These are phyloP conservation scores for Sminthurinus aureus DNA, from an alignment of 2,888 invertebrate species.

Conservation along the genomic window DNA sequence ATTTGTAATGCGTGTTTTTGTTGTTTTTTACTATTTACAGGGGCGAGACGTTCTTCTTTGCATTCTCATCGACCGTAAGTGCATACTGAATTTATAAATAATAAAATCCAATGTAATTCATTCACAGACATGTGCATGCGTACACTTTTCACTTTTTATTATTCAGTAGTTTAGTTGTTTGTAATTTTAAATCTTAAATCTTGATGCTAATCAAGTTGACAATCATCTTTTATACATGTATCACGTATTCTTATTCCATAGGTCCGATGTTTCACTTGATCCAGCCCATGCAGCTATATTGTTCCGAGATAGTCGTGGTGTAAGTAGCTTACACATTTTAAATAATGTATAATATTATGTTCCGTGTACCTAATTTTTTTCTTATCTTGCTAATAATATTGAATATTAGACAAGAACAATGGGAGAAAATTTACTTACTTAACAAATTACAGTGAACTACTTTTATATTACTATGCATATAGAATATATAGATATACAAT, in stretches of 20 bases:
- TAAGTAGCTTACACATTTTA: conserved; percentile 66
- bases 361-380: no score
- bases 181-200: no score
- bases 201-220: no score
- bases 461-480: no score
- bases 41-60: conserved; percentile 55
- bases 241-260: background rate
- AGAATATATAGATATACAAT: no score
- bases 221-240: no score
- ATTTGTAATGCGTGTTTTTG: background rate
- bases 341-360: background rate
- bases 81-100: background rate
- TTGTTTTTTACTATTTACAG: conserved; percentile 33
- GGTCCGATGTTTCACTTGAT: conserved; percentile 80
- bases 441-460: no score
- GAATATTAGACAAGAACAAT: background rate
- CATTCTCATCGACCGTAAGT: conserved; percentile 68
- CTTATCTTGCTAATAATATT: no score
- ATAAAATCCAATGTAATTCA: background rate
- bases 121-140: background rate
- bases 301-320: conserved; percentile 91
- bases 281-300: conserved; percentile 89
- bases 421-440: background rate
- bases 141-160: no score
- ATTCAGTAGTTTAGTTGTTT: no score